Conservation (phyloP, 2,797 vertebrate species). For the Harpagifer antarcticus region DNA sequence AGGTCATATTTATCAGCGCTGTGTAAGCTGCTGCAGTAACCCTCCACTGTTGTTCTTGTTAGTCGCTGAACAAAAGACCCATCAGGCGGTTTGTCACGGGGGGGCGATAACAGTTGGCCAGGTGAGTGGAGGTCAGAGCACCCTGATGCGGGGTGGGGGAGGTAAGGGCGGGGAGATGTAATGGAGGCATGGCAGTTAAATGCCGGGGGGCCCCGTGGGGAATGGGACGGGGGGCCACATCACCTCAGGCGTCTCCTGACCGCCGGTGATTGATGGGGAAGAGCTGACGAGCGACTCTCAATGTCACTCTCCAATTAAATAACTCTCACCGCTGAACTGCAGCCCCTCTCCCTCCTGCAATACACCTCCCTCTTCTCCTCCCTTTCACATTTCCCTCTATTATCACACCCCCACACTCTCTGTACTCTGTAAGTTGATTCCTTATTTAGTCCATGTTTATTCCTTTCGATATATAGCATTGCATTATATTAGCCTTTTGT, state of each 20-base stretch:
- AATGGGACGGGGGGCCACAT: conserved; percentile 48
- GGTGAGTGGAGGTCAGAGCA: conserved; percentile 70
- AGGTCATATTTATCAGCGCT: conserved; percentile 52
- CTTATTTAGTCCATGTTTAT: conserved; percentile 41
- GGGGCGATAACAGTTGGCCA: conserved; percentile 66
- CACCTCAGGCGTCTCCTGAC: conserved; percentile 75
- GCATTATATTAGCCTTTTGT: neutral
- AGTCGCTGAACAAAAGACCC: conserved; percentile 60
- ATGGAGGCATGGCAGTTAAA: conserved; percentile 63
- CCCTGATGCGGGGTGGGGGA: conserved; percentile 18
- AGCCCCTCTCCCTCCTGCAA: conserved; percentile 21
- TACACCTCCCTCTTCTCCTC: conserved; percentile 56
- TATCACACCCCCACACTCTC: conserved; percentile 42
- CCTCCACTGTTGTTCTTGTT: conserved; percentile 51
- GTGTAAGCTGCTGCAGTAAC: conserved; percentile 18
- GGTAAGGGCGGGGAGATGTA: conserved; percentile 26
- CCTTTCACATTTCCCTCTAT: conserved; percentile 60
- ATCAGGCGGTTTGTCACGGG: conserved; percentile 46
- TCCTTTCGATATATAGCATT: neutral
- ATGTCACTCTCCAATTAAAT: conserved; percentile 88
- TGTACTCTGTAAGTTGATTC: conserved; percentile 53
- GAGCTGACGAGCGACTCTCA: conserved; percentile 81
- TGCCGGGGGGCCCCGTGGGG: conserved; percentile 42
- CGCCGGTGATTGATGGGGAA: conserved; percentile 81
- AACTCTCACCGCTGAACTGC: conserved; percentile 79